A percentile compares a stretch with the other conserved stretches of the same genome.
Evolutionary conservation across 2,797 vertebrate genomes (phyloP).

Genomic region (Muscicapa striata): DNA sequence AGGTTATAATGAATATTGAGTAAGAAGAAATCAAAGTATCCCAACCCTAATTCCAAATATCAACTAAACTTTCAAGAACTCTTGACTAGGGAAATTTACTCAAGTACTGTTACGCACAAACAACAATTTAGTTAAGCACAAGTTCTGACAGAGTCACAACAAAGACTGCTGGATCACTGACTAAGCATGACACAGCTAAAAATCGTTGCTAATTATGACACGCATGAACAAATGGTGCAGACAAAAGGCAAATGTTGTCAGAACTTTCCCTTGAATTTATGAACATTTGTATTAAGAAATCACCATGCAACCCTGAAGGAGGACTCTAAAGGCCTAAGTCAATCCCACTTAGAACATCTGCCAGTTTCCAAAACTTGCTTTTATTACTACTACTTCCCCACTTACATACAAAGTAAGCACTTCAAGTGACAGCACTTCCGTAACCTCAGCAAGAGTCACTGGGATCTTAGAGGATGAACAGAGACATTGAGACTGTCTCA

Average conservation of each 20-base stretch:
- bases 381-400: not conserved
- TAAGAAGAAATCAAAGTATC: not conserved
- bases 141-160: not conserved
- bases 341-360: not conserved
- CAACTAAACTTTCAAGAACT: not conserved
- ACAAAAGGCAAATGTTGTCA: not conserved
- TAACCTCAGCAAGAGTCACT: not conserved
- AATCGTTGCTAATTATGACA: not conserved
- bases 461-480: not conserved
- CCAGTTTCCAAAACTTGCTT: not conserved
- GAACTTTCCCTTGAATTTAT: not conserved
- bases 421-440: not conserved
- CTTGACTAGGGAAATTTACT: not conserved
- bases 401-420: not conserved
- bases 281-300: not conserved
- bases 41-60: not conserved
- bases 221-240: not conserved
- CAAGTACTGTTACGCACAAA: not conserved
- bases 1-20: not conserved
- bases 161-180: not conserved
- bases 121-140: not conserved
- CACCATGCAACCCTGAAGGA: not conserved
- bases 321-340: not conserved
- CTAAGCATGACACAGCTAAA: not conserved
- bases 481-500: not conserved